Evolutionary conservation across 92 coral and sea anemone species (phyloP).

Genomic region (Zoanthus gigantus): DNA sequence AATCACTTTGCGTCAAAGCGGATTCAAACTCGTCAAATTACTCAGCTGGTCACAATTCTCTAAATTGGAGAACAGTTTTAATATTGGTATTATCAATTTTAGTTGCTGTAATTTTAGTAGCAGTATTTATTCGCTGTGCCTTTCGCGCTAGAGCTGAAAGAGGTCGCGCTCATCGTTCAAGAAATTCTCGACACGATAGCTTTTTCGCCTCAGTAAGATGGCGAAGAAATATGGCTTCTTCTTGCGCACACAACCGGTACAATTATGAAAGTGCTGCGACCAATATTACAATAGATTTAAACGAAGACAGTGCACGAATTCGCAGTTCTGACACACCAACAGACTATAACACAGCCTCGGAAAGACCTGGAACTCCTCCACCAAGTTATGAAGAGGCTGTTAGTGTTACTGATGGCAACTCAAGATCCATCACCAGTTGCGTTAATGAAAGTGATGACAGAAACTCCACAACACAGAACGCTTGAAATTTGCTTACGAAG

Average conservation of each 20-base stretch:
- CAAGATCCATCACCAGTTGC: neutral
- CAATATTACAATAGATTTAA: slow-evolving; percentile 32
- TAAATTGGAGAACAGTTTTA: slow-evolving; percentile 33
- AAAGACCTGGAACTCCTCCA: slow-evolving; percentile 27
- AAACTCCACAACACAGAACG: neutral
- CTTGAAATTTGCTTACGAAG: slow-evolving; percentile 8
- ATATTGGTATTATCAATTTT: slow-evolving; percentile 18
- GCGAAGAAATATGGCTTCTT: slow-evolving; percentile 41
- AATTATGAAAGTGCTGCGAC: slow-evolving; percentile 41
- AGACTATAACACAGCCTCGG: slow-evolving; percentile 10
- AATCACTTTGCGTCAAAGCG: slow-evolving; percentile 22
- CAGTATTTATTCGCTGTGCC: slow-evolving; percentile 20
- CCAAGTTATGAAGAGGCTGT: slow-evolving; percentile 42
- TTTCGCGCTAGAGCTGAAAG: slow-evolving; percentile 47
- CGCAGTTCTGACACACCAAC: slow-evolving; percentile 16
- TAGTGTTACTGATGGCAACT: neutral
- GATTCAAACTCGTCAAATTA: slow-evolving; percentile 18
- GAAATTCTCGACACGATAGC: slow-evolving; percentile 21
- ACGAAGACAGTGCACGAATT: slow-evolving; percentile 16
- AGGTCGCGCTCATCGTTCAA: neutral
- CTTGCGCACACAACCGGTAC: slow-evolving; percentile 7
- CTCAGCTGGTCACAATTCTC: neutral
- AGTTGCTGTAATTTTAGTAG: slow-evolving; percentile 32
- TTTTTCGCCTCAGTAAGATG: slow-evolving; percentile 22
- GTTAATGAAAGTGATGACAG: neutral